Conservation (phyloP, 2,113 vertebrate species). For the Collichthys lucidus region DNA sequence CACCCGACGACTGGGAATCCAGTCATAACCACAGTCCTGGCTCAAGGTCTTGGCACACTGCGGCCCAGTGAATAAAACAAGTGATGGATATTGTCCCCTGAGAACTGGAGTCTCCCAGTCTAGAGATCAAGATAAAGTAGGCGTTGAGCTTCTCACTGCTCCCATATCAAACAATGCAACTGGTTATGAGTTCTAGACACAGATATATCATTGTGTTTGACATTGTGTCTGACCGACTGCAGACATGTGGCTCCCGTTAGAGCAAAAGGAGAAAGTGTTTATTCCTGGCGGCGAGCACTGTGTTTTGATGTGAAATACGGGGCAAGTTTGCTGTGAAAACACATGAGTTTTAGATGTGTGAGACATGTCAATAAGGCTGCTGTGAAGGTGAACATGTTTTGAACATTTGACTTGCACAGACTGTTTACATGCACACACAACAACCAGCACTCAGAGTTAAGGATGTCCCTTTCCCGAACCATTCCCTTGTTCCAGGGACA, state of each 20-base stretch:
- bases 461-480: too few relatives aligned
- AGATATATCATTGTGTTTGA: constrained; percentile 66
- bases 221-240: constrained; percentile 54
- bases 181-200: constrained; percentile 55
- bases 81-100: constrained; percentile 67
- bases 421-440: constrained; percentile 52
- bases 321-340: constrained; percentile 78
- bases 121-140: constrained; percentile 70
- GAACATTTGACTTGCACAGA: not conserved
- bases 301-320: constrained; percentile 72
- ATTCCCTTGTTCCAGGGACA: too few relatives aligned
- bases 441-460: too few relatives aligned
- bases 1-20: constrained; percentile 65
- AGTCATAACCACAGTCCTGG: constrained; percentile 58
- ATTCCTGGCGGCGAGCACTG: not conserved
- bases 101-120: constrained; percentile 64
- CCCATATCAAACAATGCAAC: constrained; percentile 61
- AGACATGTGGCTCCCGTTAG: not conserved
- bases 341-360: constrained; percentile 26
- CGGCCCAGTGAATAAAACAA: constrained; percentile 56
- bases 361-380: constrained; percentile 12
- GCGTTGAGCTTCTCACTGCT: constrained; percentile 39
- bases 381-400: constrained; percentile 41
- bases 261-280: constrained; percentile 32
- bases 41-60: constrained; percentile 69